phyloP scores from a whole-genome alignment of 2,888 invertebrate genomes.

The Deilephila porcellus region DNA sequence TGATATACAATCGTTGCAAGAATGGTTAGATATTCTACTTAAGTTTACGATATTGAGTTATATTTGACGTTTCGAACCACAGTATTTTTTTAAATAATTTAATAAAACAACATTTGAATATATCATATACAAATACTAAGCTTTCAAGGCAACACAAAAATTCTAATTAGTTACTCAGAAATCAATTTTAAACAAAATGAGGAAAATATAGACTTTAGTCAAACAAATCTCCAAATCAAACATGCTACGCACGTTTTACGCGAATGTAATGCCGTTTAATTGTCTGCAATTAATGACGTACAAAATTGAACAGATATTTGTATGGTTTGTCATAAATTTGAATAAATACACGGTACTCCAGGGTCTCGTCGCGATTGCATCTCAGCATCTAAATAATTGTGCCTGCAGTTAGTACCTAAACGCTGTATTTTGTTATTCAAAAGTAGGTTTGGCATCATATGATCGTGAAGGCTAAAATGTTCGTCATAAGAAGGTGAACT shows the following conservation, averaged over 20 bases:
- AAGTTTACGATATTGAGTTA: too few species aligned
- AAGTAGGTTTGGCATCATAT: slow-evolving; percentile 50
- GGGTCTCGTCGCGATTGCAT: slow-evolving; percentile 41
- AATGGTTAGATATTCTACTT: too few species aligned
- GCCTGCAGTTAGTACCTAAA: slow-evolving; percentile 48
- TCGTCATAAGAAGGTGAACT: slow-evolving; percentile 45
- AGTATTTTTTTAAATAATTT: too few species aligned
- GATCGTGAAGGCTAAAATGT: slow-evolving; percentile 52
- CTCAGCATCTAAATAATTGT: slow-evolving; percentile 44
- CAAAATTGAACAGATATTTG: not conserved
- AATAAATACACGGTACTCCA: slow-evolving; percentile 43
- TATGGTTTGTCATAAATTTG: slow-evolving; percentile 44
- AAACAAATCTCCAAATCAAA: not conserved
- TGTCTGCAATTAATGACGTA: not conserved
- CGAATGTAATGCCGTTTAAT: not conserved
- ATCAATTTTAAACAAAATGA: not conserved
- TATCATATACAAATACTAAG: not conserved
- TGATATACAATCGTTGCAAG: not conserved
- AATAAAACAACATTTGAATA: not conserved
- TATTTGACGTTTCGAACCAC: too few species aligned
- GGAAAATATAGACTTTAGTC: not conserved
- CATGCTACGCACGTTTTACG: not conserved
- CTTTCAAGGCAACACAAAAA: not conserved
- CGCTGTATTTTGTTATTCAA: slow-evolving; percentile 55
- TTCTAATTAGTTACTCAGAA: slow-evolving; percentile 1